A percentile compares a stretch with the other conserved stretches of the same genome.
Conservation (phyloP, 2,888 invertebrate species). For the Chymomyza procnemis region DNA sequence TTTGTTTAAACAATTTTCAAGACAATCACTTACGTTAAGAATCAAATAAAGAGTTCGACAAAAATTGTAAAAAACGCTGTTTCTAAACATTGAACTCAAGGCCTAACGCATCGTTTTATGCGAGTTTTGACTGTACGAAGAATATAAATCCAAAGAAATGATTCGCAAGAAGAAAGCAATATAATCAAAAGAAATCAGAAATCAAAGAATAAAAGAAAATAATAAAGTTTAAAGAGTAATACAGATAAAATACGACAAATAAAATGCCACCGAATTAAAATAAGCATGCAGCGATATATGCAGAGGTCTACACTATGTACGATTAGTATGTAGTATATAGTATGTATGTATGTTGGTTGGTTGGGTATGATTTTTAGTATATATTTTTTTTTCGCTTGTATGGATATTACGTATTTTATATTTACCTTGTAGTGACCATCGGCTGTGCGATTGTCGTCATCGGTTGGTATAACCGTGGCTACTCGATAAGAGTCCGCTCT, state of each 20-base stretch:
- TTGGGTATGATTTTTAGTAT: background rate
- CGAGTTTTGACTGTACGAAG: background rate
- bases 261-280: conserved; percentile 29
- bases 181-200: conserved; percentile 17
- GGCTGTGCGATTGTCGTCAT: conserved; percentile 97
- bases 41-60: too few species aligned
- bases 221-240: conserved; percentile 31
- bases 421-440: conserved; percentile 94
- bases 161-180: conserved; percentile 25
- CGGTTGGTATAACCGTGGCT: conserved; percentile 94
- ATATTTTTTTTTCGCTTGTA: background rate
- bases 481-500: conserved; percentile 98
- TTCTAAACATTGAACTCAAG: background rate
- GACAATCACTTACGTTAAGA: too few species aligned
- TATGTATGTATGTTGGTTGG: conserved; percentile 13
- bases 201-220: conserved; percentile 26
- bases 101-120: background rate
- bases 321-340: conserved; percentile 6
- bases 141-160: conserved; percentile 28
- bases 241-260: conserved; percentile 19
- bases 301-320: conserved; percentile 5
- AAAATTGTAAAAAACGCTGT: too few species aligned
- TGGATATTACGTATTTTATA: conserved; percentile 16
- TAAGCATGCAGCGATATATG: background rate
- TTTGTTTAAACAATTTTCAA: too few species aligned